These are phyloP conservation scores for Drosophila ananassae DNA, from an alignment of 1,140 invertebrate genomes.

Conservation along the genomic window DNA sequence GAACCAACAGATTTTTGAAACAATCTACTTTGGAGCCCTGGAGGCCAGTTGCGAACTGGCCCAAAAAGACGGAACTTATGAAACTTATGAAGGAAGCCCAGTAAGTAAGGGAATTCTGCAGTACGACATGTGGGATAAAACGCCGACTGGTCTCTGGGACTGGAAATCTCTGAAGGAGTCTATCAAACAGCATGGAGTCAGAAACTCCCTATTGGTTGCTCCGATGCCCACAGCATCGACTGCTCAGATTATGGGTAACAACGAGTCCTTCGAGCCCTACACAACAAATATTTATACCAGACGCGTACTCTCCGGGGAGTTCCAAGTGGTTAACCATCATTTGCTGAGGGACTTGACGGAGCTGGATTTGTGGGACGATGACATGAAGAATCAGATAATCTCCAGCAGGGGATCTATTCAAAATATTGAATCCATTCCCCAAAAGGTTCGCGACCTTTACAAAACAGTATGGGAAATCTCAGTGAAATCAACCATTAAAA, in stretches of 20 bases:
- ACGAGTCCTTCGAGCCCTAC: slow-evolving; percentile 99
- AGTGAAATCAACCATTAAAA: slow-evolving; percentile 96
- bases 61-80: slow-evolving; percentile 93
- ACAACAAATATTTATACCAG: slow-evolving; percentile 98
- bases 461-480: slow-evolving; percentile 99
- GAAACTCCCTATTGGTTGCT: slow-evolving; percentile 97
- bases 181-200: slow-evolving; percentile 95
- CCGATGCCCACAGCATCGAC: slow-evolving; percentile 99
- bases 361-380: slow-evolving; percentile 95
- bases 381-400: slow-evolving; percentile 98
- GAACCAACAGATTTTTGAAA: slow-evolving; percentile 99
- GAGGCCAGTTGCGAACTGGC: slow-evolving; percentile 98
- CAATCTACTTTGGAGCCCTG: slow-evolving; percentile 98
- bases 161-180: slow-evolving; percentile 94
- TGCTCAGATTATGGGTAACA: slow-evolving; percentile 99
- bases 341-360: slow-evolving; percentile 97
- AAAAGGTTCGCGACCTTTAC: slow-evolving; percentile 95
- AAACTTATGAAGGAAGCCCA: slow-evolving; percentile 95
- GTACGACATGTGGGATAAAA: slow-evolving; percentile 98
- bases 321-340: slow-evolving; percentile 98
- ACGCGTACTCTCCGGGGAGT: slow-evolving; percentile 95
- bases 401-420: slow-evolving; percentile 97
- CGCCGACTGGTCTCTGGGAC: slow-evolving; percentile 95
- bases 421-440: slow-evolving; percentile 94
- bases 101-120: slow-evolving; percentile 98